Evolutionary conservation across 2,888 invertebrate genomes (phyloP).

Genomic region (Agrochola litura): DNA sequence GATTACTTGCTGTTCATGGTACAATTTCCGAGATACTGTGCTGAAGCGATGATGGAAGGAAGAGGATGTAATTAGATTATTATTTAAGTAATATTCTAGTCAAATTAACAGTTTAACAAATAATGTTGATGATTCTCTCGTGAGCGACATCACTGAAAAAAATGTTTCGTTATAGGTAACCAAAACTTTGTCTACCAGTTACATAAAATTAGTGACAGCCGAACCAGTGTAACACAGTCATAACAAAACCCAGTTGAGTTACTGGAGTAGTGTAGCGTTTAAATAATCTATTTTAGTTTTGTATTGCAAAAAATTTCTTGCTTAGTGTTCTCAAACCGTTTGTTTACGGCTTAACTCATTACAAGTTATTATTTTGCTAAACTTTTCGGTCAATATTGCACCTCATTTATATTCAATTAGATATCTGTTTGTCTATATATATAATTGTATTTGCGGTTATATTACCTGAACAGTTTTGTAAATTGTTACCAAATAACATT

Average conservation of each 20-base stretch:
- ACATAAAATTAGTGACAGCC: neutral
- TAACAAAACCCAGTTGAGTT: neutral
- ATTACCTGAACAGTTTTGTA: too few species aligned
- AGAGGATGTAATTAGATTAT: slow-evolving; percentile 81
- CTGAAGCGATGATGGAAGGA: slow-evolving; percentile 92
- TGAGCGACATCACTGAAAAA: neutral
- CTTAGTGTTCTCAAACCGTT: neutral
- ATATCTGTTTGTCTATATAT: too few species aligned
- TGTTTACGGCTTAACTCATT: neutral
- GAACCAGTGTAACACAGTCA: neutral
- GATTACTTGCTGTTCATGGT: slow-evolving; percentile 92
- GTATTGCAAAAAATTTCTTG: neutral
- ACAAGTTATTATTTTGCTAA: neutral
- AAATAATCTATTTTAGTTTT: neutral
- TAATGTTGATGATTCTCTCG: neutral
- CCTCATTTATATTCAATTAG: neutral
- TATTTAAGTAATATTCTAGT: slow-evolving; percentile 60
- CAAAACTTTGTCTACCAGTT: neutral
- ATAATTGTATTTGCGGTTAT: too few species aligned
- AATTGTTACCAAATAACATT: too few species aligned
- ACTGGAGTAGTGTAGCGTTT: neutral
- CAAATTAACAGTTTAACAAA: slow-evolving; percentile 43
- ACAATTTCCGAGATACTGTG: slow-evolving; percentile 94
- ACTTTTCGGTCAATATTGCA: neutral
- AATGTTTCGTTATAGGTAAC: neutral